Evolutionary conservation across 2,113 vertebrate genomes (phyloP).

Genomic region (Ophiodon elongatus): DNA sequence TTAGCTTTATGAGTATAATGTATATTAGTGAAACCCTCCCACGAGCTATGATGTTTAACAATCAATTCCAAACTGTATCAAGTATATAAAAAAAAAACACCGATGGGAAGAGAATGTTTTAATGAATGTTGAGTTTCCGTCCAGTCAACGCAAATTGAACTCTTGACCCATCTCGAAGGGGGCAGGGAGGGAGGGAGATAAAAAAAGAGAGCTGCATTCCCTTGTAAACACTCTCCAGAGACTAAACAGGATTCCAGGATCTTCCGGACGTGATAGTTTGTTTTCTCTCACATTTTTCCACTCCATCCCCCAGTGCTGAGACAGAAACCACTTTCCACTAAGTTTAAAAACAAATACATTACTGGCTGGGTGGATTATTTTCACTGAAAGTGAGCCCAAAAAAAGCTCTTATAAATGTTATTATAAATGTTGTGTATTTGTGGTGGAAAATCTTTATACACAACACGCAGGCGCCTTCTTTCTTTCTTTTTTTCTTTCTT

Average conservation of each 20-base stretch:
- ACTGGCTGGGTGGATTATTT: slow-evolving; percentile 34
- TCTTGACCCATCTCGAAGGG: neutral
- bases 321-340: slow-evolving; percentile 34
- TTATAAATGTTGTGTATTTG: neutral
- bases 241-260: slow-evolving; percentile 65
- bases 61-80: neutral
- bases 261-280: slow-evolving; percentile 53
- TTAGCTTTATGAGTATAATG: too few species aligned
- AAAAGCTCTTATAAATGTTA: neutral
- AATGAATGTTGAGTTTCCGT: neutral
- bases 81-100: neutral
- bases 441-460: neutral
- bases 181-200: neutral
- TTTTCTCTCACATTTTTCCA: slow-evolving; percentile 60
- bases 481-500: slow-evolving; percentile 1
- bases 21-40: neutral
- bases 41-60: neutral
- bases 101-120: neutral
- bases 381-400: slow-evolving; percentile 3
- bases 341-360: slow-evolving; percentile 56
- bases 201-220: slow-evolving; percentile 25
- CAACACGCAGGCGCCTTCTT: neutral
- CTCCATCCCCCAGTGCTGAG: neutral
- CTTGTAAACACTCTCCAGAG: slow-evolving; percentile 49
- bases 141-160: neutral